phyloP scores from a whole-genome alignment of 2,797 vertebrate genomes.

The Poeciliopsis turneri region DNA sequence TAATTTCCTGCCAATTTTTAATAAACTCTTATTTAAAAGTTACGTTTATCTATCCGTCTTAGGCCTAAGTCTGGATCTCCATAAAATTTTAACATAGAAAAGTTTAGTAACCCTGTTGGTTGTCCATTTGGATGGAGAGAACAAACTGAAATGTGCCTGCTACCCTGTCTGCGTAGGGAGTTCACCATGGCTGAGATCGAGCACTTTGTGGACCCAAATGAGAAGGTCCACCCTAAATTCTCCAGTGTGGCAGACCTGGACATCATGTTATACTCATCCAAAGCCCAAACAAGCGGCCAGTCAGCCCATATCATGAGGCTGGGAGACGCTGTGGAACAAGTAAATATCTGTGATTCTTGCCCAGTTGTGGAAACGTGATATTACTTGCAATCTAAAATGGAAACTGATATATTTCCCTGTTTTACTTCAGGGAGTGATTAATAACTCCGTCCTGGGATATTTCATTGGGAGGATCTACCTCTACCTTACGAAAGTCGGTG shows the following conservation, averaged over 20 bases:
- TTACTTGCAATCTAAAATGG: not conserved
- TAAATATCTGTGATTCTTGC: slow-evolving; percentile 37
- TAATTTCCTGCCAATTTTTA: accelerated
- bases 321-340: slow-evolving; percentile 96
- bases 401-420: not conserved
- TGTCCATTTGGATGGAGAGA: not conserved
- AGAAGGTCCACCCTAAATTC: slow-evolving; percentile 96
- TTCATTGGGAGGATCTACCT: slow-evolving; percentile 99
- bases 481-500: slow-evolving; percentile 94
- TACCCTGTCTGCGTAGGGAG: slow-evolving; percentile 80
- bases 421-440: slow-evolving; percentile 90
- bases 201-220: slow-evolving; percentile 97
- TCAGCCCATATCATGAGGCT: slow-evolving; percentile 91
- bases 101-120: not conserved
- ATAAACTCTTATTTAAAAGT: not conserved
- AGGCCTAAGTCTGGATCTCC: not conserved
- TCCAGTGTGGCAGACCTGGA: slow-evolving; percentile 88
- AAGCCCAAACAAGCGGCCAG: slow-evolving; percentile 96
- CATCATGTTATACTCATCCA: slow-evolving; percentile 92
- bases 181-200: slow-evolving; percentile 99
- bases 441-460: slow-evolving; percentile 98
- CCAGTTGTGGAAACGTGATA: no score
- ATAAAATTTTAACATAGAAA: not conserved
- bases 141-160: not conserved
- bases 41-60: not conserved